A percentile compares a stretch with the other conserved stretches of the same genome.
phyloP scores from a whole-genome alignment of 2,113 vertebrate species.

The Alosa alosa region DNA sequence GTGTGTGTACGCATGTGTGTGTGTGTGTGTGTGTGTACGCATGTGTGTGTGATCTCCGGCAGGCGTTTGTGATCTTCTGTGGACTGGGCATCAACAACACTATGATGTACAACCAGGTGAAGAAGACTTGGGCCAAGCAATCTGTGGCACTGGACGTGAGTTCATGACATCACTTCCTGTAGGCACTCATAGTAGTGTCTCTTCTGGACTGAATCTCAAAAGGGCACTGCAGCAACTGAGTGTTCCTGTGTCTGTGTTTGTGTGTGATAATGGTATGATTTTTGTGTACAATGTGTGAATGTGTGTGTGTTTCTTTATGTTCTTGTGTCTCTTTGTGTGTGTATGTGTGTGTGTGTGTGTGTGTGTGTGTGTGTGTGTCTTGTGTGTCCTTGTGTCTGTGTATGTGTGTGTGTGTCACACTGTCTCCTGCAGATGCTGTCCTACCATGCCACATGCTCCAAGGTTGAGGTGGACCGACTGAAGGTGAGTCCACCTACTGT shows the following conservation, averaged over 20 bases:
- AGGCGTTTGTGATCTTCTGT: conserved; percentile 81
- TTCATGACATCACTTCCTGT: conserved; percentile 28
- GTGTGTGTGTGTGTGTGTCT: not conserved
- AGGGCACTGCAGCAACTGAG: no score
- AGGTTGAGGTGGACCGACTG: conserved; percentile 76
- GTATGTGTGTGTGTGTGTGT: no score
- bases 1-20: no score
- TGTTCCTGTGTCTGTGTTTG: no score
- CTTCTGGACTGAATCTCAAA: conserved; percentile 18
- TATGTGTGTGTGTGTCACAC: not conserved
- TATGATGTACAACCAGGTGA: conserved; percentile 82
- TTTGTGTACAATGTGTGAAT: conserved; percentile 36
- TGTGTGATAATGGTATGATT: no score
- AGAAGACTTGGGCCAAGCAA: conserved; percentile 72
- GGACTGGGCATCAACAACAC: conserved; percentile 81
- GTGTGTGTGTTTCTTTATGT: no score
- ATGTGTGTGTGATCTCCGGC: not conserved
- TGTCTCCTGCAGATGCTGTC: conserved; percentile 71
- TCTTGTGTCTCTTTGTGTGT: not conserved
- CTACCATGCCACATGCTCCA: conserved; percentile 78
- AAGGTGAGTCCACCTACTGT: conserved; percentile 68
- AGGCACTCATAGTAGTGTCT: conserved; percentile 19
- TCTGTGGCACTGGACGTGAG: conserved; percentile 59
- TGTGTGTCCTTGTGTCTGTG: no score
- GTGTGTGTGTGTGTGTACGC: no score